Base-by-base conservation (phyloP, 2,797 vertebrate species). In the Mus caroli region DNA sequence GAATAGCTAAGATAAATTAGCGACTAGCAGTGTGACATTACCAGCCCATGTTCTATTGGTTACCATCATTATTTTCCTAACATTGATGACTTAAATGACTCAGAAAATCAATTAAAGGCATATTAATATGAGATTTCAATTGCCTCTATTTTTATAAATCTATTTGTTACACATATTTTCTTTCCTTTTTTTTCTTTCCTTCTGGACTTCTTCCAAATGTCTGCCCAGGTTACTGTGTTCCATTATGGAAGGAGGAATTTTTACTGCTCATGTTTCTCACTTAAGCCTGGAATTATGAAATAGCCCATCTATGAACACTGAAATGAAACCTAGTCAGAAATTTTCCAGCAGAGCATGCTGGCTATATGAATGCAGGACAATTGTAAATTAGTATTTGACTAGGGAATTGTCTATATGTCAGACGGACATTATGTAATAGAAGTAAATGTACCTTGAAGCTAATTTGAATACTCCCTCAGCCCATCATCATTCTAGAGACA, bases 381-480 rank as follows among this genome's bases (percentile, higher is more conserved):
- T 56, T 80, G n/a, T 92, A 94, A 96, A 94, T 95, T 95, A 85
- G 43, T 69, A 85, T 84, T 96, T 92, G 95, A 96, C 64, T 92
- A 60, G 92, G 77, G 83, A 94, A 95, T 82, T 64, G 78, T 94
- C 82, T 95, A 15, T 46, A 37, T 90, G 88, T 95, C 95, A 96
- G 52, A 34, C 4, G 64, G 76, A 40, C 60, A 77, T 93, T 96
- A 94, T 76, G 92, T 92, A 96, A 96, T 96, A 92, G 52, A 96
- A 88, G 62, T 34, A 69, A 96, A 97, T 95, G 76, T 64, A 40
- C 26, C 40, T 79, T 71, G 95, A 96, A 97, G 92, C 31, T 73
- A 80, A 94, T 79, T 60, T 96, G 82, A 95, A 88, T 96, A 96
- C 87, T 93, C 22, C 69, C 56, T 95, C 92, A 80, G 34, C 92